Conservation (phyloP, 2,113 vertebrate species). For the Symphodus melops region DNA sequence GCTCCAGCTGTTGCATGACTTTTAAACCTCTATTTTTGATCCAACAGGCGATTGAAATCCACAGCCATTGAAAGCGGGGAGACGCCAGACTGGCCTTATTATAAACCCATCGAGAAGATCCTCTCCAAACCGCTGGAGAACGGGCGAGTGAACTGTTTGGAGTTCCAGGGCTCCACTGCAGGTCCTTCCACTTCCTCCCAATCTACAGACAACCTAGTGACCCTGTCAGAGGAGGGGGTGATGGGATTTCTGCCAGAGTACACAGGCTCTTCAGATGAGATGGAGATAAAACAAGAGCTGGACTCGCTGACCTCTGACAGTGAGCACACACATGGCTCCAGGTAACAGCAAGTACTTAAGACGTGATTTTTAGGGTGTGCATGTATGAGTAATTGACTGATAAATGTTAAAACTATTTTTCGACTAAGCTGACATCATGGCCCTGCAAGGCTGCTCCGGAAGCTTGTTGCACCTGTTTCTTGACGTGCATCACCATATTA, state of each 20-base stretch:
- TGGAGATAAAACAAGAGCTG: conserved; percentile 89
- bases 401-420: neutral
- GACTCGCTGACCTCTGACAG: conserved; percentile 82
- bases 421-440: neutral
- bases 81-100: conserved; percentile 95
- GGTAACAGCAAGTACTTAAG: conserved; percentile 63
- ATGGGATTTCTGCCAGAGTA: conserved; percentile 92
- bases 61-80: conserved; percentile 85
- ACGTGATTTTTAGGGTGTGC: neutral
- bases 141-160: conserved; percentile 85
- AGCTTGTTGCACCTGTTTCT: neutral
- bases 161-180: conserved; percentile 79
- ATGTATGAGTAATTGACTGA: too few relatives aligned
- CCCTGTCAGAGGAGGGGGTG: conserved; percentile 86
- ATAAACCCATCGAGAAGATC: conserved; percentile 94
- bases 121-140: conserved; percentile 91
- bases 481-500: neutral
- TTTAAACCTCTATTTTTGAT: conserved; percentile 23
- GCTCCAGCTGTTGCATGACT: conserved; percentile 40
- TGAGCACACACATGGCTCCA: conserved; percentile 77
- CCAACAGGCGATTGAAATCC: conserved; percentile 92
- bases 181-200: conserved; percentile 90
- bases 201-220: conserved; percentile 85
- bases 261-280: conserved; percentile 95
- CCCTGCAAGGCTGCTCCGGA: neutral